Conservation (phyloP, 2,113 vertebrate genomes). For the Puffinus mauretanicus region DNA sequence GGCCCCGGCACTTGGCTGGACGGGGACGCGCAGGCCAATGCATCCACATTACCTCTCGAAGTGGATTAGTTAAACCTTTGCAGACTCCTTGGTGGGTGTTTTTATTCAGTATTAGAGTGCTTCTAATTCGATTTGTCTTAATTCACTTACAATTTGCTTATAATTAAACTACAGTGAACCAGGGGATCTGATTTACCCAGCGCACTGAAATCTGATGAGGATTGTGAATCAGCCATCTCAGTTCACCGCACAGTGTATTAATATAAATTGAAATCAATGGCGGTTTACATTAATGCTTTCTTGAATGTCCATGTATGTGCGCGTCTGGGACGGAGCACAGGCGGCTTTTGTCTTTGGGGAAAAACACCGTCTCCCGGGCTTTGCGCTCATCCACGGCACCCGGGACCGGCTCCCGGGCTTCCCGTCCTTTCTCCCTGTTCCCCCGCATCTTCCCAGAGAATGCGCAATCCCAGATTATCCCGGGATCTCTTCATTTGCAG, state of each 20-base stretch:
- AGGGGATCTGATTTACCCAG: constrained; percentile 51
- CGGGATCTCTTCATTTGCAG: not conserved
- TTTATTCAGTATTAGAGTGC: not conserved
- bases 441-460: too few species aligned
- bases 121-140: constrained; percentile 65
- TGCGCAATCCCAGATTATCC: not conserved
- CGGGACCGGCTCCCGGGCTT: not conserved
- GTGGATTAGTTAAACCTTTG: not conserved
- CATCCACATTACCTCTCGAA: not conserved
- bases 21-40: rapidly evolving
- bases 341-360: not conserved
- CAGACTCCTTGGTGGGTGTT: not conserved
- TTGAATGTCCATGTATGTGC: not conserved
- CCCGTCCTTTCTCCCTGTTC: not conserved
- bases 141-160: constrained; percentile 62
- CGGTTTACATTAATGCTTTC: constrained; percentile 17
- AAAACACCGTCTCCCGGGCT: not conserved
- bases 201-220: constrained; percentile 46
- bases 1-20: not conserved
- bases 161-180: constrained; percentile 60
- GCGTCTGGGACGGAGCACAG: not conserved
- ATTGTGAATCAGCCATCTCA: constrained; percentile 45
- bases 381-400: rapidly evolving
- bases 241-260: constrained; percentile 56
- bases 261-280: constrained; percentile 57